Conservation (phyloP, 53 echinoderm and acorn worm species). For the Paracentrotus lividus region DNA sequence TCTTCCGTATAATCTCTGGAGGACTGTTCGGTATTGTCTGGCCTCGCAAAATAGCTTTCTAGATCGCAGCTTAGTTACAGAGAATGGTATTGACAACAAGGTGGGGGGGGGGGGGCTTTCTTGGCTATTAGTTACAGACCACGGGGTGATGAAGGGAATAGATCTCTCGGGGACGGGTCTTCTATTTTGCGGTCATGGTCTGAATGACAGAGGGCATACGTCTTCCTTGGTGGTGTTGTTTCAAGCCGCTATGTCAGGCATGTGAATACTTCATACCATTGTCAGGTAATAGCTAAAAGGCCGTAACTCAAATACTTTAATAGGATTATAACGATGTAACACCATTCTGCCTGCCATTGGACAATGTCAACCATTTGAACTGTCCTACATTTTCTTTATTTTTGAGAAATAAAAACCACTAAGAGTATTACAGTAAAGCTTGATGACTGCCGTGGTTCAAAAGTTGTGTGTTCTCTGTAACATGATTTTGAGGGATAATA, state of each 20-base stretch:
- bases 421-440: no score
- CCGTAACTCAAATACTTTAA: no score
- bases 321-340: no score
- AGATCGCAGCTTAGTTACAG: neutral
- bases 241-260: neutral
- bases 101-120: neutral
- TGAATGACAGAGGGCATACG: neutral
- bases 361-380: no score
- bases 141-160: neutral
- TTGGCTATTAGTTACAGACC: neutral
- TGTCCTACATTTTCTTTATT: no score
- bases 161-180: neutral
- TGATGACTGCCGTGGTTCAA: no score
- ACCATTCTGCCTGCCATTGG: no score
- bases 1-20: conserved; percentile 25
- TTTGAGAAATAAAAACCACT: no score
- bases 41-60: conserved; percentile 31
- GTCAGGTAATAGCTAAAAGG: no score
- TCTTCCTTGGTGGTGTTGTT: neutral
- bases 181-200: neutral
- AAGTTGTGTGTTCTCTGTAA: no score
- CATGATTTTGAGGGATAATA: no score
- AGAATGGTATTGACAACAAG: neutral
- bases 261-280: neutral
- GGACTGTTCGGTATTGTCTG: conserved; percentile 8